Base-by-base conservation (phyloP, 2,797 vertebrate species). In the Danio tinwini region DNA sequence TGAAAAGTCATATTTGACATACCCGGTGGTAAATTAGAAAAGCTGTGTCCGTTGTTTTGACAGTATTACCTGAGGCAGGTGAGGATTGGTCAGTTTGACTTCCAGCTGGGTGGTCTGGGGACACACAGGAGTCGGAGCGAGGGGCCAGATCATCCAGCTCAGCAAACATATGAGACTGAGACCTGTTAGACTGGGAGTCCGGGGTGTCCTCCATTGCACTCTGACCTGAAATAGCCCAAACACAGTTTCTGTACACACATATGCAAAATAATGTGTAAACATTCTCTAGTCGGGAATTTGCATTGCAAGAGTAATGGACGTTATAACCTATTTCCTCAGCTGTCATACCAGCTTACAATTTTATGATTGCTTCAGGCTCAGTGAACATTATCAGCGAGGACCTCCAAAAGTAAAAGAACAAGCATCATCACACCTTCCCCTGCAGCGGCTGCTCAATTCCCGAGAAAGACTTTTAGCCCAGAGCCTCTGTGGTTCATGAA, bases 121-220 rank as follows among this genome's bases (percentile, higher is more conserved):
- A 94, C 10, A 67, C 82, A 84, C 81, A 87, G 67, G 89, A 93
- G 3, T 76, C 10, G 6, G 90, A 90, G 17, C 12, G 61, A 5
- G 87, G 89, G 59, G 86, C 85, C 74, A 93, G 82, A 83, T 87
- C 90, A 29, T 93, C 91, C 83, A 93, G 85, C 47, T 95, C 91
- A 45, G 91, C 91, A 78, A 93, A 94, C 62, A 77, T 78, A 11
- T 74, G 80, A 2, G 91, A 91, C 37, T 82, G 87, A 59, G 59
- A 82, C 81, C 84, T 86, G 81, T 90, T 92, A 74, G 88, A 61
- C 84, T 87, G 87, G 0, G 91, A 91, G 71, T 73, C 87, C 58
- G 37, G 69, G 0, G 90, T 89, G 6, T 71, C 79, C 7, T 19
- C 81, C 0, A 87, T 64, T 71, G 56, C 62, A 52, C 80, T 85